phyloP scores from a whole-genome alignment of 2,888 invertebrate species.

The Dryomyza anilis region DNA sequence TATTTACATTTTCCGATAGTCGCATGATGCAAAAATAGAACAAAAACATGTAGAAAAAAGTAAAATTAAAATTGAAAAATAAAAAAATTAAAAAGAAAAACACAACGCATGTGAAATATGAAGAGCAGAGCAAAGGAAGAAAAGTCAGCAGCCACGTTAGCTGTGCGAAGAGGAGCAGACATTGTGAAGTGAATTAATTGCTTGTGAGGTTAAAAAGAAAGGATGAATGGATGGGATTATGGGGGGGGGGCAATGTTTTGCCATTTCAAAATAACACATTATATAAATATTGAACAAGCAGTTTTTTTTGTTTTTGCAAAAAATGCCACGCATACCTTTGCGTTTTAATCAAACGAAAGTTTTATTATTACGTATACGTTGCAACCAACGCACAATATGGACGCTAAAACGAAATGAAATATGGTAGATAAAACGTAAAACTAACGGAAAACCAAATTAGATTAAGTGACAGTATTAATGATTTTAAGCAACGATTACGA shows the following conservation, averaged over 20 bases:
- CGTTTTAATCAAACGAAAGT: neutral
- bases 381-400: neutral
- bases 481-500: conserved; percentile 45
- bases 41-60: conserved; percentile 9
- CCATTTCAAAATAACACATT: neutral
- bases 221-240: no score
- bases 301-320: neutral
- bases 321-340: neutral
- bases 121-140: no score
- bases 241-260: neutral
- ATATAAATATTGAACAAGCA: neutral
- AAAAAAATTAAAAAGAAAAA: neutral
- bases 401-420: no score
- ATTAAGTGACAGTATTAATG: neutral
- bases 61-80: conserved; percentile 1
- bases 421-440: no score
- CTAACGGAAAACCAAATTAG: no score
- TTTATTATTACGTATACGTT: neutral
- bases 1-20: conserved; percentile 23
- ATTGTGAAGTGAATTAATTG: no score
- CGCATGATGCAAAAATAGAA: conserved; percentile 23
- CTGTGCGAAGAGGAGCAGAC: neutral
- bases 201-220: no score
- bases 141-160: no score
- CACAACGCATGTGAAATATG: no score